Conservation (phyloP, 2,888 invertebrate species). For the Strigamia crassipes region DNA sequence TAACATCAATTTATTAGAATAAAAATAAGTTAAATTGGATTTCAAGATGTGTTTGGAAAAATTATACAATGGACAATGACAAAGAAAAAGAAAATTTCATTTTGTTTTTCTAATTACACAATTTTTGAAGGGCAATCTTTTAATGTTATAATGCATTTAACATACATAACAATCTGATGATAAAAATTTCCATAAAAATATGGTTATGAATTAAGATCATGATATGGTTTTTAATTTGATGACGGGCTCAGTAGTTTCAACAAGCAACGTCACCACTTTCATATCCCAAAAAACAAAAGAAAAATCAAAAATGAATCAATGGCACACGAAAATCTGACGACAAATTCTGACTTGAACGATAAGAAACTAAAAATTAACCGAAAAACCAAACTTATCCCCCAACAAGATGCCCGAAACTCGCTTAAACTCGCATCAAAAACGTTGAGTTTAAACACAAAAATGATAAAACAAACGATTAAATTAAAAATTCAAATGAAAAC, state of each 20-base stretch:
- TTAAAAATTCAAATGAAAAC: not conserved
- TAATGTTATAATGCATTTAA: conserved; percentile 44
- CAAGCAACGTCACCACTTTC: conserved; percentile 13
- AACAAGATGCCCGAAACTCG: not conserved
- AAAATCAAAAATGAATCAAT: not conserved
- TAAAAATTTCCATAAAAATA: conserved; percentile 44
- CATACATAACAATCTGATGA: conserved; percentile 43
- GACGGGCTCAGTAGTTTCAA: conserved; percentile 1
- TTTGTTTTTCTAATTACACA: not conserved
- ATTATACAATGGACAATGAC: not conserved
- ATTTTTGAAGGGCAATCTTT: conserved; percentile 35
- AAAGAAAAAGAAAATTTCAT: not conserved
- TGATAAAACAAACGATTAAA: not conserved
- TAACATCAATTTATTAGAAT: not conserved
- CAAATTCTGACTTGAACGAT: not conserved
- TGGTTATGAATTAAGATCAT: conserved; percentile 31
- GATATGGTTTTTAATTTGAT: conserved; percentile 35
- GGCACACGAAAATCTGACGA: not conserved
- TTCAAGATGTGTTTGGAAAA: not conserved
- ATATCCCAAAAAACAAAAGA: not conserved
- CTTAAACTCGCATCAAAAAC: not conserved
- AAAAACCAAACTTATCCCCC: not conserved
- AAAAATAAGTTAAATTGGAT: not conserved
- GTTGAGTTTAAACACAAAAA: not conserved
- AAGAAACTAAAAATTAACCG: not conserved